phyloP scores from a whole-genome alignment of 2,888 invertebrate genomes.

The Rhagium mordax region DNA sequence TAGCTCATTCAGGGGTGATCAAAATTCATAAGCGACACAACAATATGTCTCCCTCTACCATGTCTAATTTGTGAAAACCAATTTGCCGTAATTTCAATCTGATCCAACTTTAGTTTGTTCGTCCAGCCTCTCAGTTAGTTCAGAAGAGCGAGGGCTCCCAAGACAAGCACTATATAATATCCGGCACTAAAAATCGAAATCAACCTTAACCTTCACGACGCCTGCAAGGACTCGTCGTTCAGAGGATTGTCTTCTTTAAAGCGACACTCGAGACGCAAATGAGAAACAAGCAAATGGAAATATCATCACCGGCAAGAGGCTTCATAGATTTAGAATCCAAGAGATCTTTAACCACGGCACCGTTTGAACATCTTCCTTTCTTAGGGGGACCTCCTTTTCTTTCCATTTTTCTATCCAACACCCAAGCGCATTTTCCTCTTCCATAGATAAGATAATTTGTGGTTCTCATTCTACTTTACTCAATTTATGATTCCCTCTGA shows the following conservation, averaged over 20 bases:
- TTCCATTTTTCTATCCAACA: neutral
- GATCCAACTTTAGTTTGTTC: too few relatives aligned
- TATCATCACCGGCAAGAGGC: neutral
- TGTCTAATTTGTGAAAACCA: too few relatives aligned
- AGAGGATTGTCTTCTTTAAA: neutral
- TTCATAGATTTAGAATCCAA: slow-evolving; percentile 25
- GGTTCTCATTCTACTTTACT: neutral
- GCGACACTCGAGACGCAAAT: neutral
- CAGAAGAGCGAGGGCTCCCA: too few relatives aligned
- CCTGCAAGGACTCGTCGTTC: too few relatives aligned
- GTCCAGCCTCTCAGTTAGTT: too few relatives aligned
- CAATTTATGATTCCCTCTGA: neutral
- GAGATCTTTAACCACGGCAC: slow-evolving; percentile 38
- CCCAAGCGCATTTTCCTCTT: neutral
- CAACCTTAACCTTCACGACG: too few relatives aligned
- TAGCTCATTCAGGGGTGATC: neutral
- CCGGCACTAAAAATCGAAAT: too few relatives aligned
- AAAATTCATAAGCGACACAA: neutral
- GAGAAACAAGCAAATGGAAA: neutral
- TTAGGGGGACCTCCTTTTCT: neutral
- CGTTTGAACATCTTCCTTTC: slow-evolving; percentile 38
- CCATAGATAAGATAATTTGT: neutral
- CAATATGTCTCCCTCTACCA: neutral
- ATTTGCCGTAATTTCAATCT: too few relatives aligned
- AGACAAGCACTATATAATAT: too few relatives aligned